Evolutionary conservation across 2,888 invertebrate species (phyloP), one percentile per base, ranked within the genome.

Genomic region (Pherbina coryleti): DNA sequence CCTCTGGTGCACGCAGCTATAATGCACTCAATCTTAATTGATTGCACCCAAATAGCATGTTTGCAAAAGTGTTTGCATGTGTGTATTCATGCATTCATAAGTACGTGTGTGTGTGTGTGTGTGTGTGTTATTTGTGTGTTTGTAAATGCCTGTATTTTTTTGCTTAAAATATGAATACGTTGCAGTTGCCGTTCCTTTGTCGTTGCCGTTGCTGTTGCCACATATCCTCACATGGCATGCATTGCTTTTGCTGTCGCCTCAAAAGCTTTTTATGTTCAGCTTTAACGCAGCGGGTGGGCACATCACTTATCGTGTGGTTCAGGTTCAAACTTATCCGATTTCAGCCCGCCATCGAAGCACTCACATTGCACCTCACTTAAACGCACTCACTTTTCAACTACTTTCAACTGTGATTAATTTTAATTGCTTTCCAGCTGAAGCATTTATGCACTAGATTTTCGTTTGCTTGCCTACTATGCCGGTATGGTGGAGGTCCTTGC

Each of bases 371-470:
- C 49, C 37, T 8, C 71, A 71, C 53, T 71, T 34, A 28, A 34
- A 71, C 19, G 19, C 19, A 22, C 37, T 28, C 44, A 49, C 49
- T 25, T 9, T 28, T 69, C 19, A 44, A 53, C 64, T 22, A 22
- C 31, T 60, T 62, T 73, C 73, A 57, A n/a, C 73, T 44, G 60
- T 64, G 73, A 73, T 62, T 74, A 74, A 66, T 51, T 74, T 74
- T 74, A 66, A 74, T 74, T 74, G 74, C 74, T 74, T 62, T 64
- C 62, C 53, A 62, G 44, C 72, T 22, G 34, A 57, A 55, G 72
- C 31, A 37, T 34, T 11, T 37, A 17, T 17, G 3, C 8, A 71
- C 19, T 25, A 71, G 19, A 22, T 22, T 22, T 60, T 28, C 31
- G 14, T 28, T 31, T 25, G 31, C 57, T 28, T n/a, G 8, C 55